Conservation (phyloP, 2,113 vertebrate species). For the Epinephelus moara region DNA sequence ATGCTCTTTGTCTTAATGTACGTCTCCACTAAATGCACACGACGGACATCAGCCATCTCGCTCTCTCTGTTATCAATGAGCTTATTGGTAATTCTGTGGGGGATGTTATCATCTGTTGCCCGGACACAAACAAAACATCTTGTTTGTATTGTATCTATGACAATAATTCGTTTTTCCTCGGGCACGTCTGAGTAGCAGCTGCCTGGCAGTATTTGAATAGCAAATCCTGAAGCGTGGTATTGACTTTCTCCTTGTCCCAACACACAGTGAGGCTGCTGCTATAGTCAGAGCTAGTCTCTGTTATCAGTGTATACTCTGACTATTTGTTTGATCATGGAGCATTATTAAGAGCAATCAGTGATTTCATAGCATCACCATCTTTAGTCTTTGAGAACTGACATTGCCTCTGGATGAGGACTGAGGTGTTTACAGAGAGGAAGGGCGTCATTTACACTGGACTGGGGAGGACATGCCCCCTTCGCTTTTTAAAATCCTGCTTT, state of each 20-base stretch:
- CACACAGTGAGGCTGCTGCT: background rate
- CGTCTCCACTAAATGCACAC: constrained; percentile 15
- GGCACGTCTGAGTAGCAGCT: background rate
- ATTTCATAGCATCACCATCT: background rate
- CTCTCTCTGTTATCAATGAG: constrained; percentile 27
- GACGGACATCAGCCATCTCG: background rate
- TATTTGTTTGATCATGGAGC: background rate
- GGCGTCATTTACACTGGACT: background rate
- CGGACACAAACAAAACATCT: constrained; percentile 33
- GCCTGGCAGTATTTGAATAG: constrained; percentile 37
- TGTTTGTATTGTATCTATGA: constrained; percentile 34
- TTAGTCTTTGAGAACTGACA: background rate
- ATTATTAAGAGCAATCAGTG: background rate
- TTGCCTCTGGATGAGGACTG: background rate
- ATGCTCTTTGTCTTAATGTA: constrained; percentile 38
- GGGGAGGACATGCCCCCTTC: background rate
- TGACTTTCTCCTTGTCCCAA: background rate
- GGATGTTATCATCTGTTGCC: constrained; percentile 42
- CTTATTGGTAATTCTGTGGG: constrained; percentile 20
- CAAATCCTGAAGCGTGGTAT: constrained; percentile 37
- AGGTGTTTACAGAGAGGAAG: background rate
- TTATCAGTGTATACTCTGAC: background rate
- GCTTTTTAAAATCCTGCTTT: too few species aligned
- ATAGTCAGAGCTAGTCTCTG: background rate
- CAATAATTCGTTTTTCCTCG: background rate